Evolutionary conservation across 2,888 invertebrate species (phyloP), one percentile per base, ranked within the genome.

Genomic region (Apodemia hepburni): DNA sequence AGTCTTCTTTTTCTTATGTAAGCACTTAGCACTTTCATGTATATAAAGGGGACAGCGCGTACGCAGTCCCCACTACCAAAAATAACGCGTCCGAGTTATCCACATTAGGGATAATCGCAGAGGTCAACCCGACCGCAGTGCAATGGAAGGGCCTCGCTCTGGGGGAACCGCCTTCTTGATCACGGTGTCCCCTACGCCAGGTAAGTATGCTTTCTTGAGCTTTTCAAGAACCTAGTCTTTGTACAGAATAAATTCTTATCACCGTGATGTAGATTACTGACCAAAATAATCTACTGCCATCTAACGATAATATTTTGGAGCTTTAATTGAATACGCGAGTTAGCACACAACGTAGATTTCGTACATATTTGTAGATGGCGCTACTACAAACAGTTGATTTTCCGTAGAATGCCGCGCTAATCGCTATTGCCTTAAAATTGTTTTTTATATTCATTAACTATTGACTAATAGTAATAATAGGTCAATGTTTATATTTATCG

Each of bases 21-120:
- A n/a, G n/a, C n/a, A n/a, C n/a, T n/a, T n/a, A n/a, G n/a, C n/a
- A n/a, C n/a, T n/a, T n/a, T n/a, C n/a, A n/a, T n/a, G n/a, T n/a
- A n/a, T 60, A 42, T 47, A 60, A 62, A 69, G 76, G 75, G 77
- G 77, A 78, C 77, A 64, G 77, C 77, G 77, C 77, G 79, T 74
- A 79, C 79, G 79, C 79, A 78, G 78, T 78, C 78, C 78, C 76
- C 74, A 75, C 78, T 79, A 78, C 71, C 77, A 77, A 78, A 77
- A 77, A 78, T 78, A 72, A 77, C 78, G 76, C 78, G 75, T 73
- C 76, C 77, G 78, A 78, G 76, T 77, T 76, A 79, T 74, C 75
- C 78, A 70, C 77, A 75, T 76, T 76, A 77, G 76, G 77, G 77
- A 75, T 78, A 78, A 78, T 78, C 78, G 76, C 78, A 78, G 66